Evolutionary conservation across 2,888 invertebrate genomes (phyloP).

Genomic region (Resseliella maxima): DNA sequence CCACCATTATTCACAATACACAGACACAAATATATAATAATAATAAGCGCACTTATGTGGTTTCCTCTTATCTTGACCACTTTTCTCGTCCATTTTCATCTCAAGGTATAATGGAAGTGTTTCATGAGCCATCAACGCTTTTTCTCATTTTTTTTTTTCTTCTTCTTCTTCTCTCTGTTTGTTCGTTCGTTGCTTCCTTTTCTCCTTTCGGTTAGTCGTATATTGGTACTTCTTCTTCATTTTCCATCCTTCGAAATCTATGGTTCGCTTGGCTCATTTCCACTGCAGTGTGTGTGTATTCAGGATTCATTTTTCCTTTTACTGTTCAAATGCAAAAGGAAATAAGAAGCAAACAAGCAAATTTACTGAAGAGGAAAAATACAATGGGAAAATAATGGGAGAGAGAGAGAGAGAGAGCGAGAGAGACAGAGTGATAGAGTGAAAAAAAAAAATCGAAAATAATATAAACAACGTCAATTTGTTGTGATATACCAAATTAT

Average conservation of each 20-base stretch:
- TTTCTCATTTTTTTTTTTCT: constrained; percentile 7
- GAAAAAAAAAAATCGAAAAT: neutral
- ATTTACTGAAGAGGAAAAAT: constrained; percentile 28
- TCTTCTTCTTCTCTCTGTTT: neutral
- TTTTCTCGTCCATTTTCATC: constrained; percentile 57
- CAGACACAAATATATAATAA: constrained; percentile 53
- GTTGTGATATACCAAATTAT: constrained; percentile 25
- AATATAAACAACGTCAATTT: constrained; percentile 1
- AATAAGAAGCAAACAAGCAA: neutral
- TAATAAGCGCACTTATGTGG: constrained; percentile 57
- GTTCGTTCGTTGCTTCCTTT: neutral
- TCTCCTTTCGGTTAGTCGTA: neutral
- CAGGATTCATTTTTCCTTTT: constrained; percentile 23
- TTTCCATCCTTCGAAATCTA: no score
- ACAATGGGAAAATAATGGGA: neutral
- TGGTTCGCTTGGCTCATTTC: neutral
- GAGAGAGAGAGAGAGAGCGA: neutral
- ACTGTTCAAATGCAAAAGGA: constrained; percentile 32
- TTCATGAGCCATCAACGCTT: constrained; percentile 57
- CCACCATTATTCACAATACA: constrained; percentile 47
- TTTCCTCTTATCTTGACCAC: constrained; percentile 57
- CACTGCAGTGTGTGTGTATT: neutral
- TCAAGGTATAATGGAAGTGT: constrained; percentile 57
- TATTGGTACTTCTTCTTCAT: no score
- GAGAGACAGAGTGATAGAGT: neutral